These are phyloP conservation scores for Numida meleagris DNA, from an alignment of 2,113 vertebrate species.

Conservation along the genomic window DNA sequence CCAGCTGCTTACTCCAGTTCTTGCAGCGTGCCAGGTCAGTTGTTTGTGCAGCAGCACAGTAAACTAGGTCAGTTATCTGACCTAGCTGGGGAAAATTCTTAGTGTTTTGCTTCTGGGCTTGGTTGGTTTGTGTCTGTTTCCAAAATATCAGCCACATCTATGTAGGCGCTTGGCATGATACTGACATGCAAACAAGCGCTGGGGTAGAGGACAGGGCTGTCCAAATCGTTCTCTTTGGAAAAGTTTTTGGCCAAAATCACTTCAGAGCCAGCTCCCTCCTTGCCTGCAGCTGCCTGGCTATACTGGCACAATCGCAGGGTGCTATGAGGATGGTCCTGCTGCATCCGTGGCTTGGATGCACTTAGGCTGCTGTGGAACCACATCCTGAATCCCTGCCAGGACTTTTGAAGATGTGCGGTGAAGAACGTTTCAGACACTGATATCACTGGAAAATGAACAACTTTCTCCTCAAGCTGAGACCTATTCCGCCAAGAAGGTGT, in stretches of 20 bases:
- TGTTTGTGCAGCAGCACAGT: background rate
- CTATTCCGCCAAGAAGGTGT: background rate
- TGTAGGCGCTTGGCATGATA: background rate
- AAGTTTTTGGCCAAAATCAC: rapidly evolving
- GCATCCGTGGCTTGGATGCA: background rate
- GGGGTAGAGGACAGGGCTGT: background rate
- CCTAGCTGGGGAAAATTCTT: background rate
- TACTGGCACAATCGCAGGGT: rapidly evolving
- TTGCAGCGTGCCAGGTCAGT: background rate
- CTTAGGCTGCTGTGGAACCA: background rate
- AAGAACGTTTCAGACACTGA: background rate
- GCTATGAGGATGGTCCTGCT: background rate
- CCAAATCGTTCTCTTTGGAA: background rate
- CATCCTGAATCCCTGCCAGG: background rate
- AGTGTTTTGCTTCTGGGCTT: background rate
- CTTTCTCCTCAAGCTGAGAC: background rate
- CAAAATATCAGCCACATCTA: background rate
- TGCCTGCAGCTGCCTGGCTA: background rate
- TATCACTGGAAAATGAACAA: background rate
- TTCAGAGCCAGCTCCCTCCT: background rate
- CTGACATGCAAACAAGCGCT: background rate
- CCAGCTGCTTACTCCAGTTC: background rate
- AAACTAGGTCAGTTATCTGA: background rate
- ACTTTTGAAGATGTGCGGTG: background rate
- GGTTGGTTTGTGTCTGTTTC: background rate